Evolutionary conservation across 2,113 vertebrate genomes (phyloP).

Genomic region (Podarcis muralis): DNA sequence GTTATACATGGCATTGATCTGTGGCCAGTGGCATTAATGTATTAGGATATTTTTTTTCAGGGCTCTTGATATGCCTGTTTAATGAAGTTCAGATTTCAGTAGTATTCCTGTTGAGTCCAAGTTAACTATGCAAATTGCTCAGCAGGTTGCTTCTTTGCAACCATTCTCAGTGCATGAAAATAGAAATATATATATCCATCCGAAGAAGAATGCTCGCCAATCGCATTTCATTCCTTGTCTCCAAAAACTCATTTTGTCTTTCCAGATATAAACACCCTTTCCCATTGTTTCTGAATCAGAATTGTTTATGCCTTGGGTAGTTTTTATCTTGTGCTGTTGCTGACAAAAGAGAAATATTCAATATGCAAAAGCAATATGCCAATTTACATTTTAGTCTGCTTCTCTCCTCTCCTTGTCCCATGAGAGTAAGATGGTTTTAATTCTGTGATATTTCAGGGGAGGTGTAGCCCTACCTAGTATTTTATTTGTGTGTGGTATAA

Average conservation of each 20-base stretch:
- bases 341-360: not conserved
- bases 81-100: constrained; percentile 1
- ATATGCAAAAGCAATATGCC: not conserved
- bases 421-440: not conserved
- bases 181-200: constrained; percentile 13
- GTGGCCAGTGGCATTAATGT: not conserved
- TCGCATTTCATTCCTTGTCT: constrained; percentile 7
- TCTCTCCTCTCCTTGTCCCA: not conserved
- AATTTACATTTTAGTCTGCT: not conserved
- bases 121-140: constrained; percentile 10
- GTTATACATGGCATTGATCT: not conserved
- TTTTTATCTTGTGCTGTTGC: not conserved
- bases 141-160: not conserved
- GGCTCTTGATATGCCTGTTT: not conserved
- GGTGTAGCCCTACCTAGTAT: no score
- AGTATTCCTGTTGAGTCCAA: not conserved
- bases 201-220: not conserved
- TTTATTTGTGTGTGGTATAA: not conserved
- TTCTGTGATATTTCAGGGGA: not conserved
- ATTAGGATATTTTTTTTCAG: not conserved
- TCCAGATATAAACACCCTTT: not conserved
- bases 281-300: not conserved
- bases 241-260: constrained; percentile 10
- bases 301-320: not conserved
- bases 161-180: constrained; percentile 29